These are phyloP conservation scores for Lordiphosa clarofinis DNA, from an alignment of 1,140 invertebrate genomes.

Conservation along the genomic window DNA sequence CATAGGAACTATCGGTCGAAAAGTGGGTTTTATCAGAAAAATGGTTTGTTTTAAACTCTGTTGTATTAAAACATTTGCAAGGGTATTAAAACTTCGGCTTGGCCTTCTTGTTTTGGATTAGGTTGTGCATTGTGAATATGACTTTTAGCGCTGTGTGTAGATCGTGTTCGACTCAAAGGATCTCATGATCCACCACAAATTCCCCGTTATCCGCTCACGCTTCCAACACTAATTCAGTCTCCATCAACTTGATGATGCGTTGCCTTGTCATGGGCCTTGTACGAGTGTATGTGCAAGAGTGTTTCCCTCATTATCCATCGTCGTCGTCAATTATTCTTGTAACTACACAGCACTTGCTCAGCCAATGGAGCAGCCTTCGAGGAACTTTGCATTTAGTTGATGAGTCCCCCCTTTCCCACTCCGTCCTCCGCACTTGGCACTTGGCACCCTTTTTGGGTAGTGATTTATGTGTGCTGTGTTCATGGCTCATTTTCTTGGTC, in stretches of 20 bases:
- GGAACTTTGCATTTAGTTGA: constrained; percentile 70
- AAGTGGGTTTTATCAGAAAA: too few species aligned
- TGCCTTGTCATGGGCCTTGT: constrained; percentile 40
- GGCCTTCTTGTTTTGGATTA: too few species aligned
- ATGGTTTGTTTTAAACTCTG: too few species aligned
- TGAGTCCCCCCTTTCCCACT: constrained; percentile 43
- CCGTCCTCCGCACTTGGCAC: neutral
- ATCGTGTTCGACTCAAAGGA: too few species aligned
- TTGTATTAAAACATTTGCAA: too few species aligned
- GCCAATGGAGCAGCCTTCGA: constrained; percentile 14
- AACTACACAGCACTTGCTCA: constrained; percentile 42
- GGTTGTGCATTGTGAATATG: too few species aligned
- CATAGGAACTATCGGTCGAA: too few species aligned
- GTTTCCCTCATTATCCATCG: constrained; percentile 62
- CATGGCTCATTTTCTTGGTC: constrained; percentile 47
- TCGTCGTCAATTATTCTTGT: constrained; percentile 73
- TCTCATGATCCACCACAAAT: too few species aligned
- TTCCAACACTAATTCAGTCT: constrained; percentile 17
- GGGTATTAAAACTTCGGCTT: too few species aligned
- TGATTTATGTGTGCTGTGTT: constrained; percentile 25
- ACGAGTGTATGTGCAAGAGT: constrained; percentile 21
- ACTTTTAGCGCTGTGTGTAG: too few species aligned
- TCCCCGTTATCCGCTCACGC: too few species aligned
- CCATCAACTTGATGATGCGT: constrained; percentile 37
- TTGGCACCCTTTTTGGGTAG: neutral